Evolutionary conservation across 2,113 vertebrate genomes (phyloP), one percentile per base, ranked within the genome.

Genomic region (Ceyx melanurus): DNA sequence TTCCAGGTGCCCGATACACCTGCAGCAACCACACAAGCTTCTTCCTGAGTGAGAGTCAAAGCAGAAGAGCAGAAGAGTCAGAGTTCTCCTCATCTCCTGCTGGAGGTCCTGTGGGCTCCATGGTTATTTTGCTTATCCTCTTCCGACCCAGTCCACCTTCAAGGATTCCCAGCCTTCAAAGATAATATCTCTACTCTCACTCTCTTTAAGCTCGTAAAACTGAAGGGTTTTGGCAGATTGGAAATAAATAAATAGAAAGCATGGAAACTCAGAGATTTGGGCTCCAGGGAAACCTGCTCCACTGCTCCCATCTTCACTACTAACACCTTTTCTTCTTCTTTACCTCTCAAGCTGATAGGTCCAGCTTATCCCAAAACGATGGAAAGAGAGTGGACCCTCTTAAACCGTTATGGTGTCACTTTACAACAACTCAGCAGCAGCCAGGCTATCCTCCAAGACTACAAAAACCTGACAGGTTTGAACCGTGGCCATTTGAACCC

Each of bases 401-500:
- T 95, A 77, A 83, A 93, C 0, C 1, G 3, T 6, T 74, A 13
- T 21, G 23, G 8, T 0, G 11, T 92, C 67, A 92, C 17, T 60
- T 46, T 18, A 45, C 60, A 89, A 31, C 15, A 95, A 11, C 29
- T 97, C 10, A 8, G n/a, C 3, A 2, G 77, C 20, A 95, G 90
- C 70, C 97, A 97, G 33, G 97, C 97, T 18, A 1, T 93, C 50
- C 65, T 72, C 17, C 50, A 15, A 5, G 96, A 97, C 70, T 97
- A 96, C 85, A 95, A 95, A 74, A 94, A 96, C 80, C 65, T 97
- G 51, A 87, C 9, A 0, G 87, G 68, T 50, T 72, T 88, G 50
- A 97, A 98, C 75, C 93, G 97, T 0, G 98, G 98, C 19, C 98
- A 98, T 75, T 87, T 98, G 68, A 98, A 97, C 82, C 98, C 98